Percentiles rank a stretch among this genome's conserved stretches.
Evolutionary conservation across 1,140 invertebrate genomes (phyloP).

Genomic region (Hermetia illucens): DNA sequence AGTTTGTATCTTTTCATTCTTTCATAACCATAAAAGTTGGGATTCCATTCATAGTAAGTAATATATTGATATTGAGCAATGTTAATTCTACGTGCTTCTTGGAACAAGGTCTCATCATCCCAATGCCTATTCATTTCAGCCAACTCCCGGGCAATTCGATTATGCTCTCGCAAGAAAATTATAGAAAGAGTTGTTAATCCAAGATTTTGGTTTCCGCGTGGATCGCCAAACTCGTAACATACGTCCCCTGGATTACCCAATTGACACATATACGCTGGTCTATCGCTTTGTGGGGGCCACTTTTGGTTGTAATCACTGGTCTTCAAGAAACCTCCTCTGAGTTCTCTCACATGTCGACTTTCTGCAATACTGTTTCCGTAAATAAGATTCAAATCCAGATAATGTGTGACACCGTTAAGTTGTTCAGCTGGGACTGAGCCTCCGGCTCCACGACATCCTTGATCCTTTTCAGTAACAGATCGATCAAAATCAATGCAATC

Average conservation of each 20-base stretch:
- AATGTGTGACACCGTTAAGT: conserved; percentile 65
- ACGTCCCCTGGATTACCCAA: no score
- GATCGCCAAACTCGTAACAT: conserved; percentile 61
- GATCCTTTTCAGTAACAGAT: conserved; percentile 50
- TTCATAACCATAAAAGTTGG: conserved; percentile 52
- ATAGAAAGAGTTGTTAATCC: conserved; percentile 69
- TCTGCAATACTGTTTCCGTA: conserved; percentile 58
- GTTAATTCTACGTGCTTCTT: conserved; percentile 68
- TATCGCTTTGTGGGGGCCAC: no score
- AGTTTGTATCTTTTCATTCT: conserved; percentile 52
- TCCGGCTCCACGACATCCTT: conserved; percentile 41
- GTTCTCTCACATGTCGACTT: conserved; percentile 42
- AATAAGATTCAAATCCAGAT: conserved; percentile 66
- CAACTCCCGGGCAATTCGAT: conserved; percentile 63
- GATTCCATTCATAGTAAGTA: conserved; percentile 75
- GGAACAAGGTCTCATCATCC: conserved; percentile 72
- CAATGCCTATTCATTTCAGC: conserved; percentile 67
- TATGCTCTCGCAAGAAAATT: conserved; percentile 77
- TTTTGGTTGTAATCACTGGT: no score
- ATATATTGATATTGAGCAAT: conserved; percentile 70
- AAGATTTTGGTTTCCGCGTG: conserved; percentile 73
- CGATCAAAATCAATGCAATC: conserved; percentile 75
- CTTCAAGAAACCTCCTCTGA: conserved; percentile 44
- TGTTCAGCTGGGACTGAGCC: conserved; percentile 53
- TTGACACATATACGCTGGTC: no score